These are phyloP conservation scores for Helicoverpa zea DNA, from an alignment of 1,140 invertebrate genomes.

Conservation along the genomic window DNA sequence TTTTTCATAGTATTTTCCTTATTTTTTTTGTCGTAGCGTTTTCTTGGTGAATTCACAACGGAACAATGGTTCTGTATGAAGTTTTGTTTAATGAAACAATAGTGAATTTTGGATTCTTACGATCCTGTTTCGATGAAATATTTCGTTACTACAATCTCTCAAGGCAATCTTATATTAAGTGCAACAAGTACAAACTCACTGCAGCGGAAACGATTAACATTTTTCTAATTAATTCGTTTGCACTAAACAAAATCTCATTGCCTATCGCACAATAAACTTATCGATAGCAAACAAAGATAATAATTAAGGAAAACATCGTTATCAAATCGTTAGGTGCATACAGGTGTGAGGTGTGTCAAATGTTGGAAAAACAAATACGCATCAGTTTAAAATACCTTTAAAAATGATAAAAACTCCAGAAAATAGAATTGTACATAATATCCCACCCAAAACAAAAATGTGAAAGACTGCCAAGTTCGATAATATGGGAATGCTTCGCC, in stretches of 20 bases:
- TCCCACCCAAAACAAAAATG: no score
- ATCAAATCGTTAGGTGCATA: no score
- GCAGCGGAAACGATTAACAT: not conserved
- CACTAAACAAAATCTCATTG: no score
- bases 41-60: not conserved
- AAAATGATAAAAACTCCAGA: not conserved
- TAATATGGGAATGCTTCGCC: no score
- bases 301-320: not conserved
- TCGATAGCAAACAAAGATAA: not conserved
- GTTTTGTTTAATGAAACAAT: no score
- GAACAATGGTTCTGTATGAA: not conserved
- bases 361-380: not conserved
- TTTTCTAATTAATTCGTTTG: not conserved
- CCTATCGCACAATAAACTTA: no score
- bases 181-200: not conserved
- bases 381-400: not conserved
- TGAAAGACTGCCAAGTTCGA: no score
- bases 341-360: no score
- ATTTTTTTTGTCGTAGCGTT: not conserved
- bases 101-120: no score
- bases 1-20: constrained; percentile 6
- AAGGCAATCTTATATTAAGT: constrained; percentile 1
- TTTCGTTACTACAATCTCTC: not conserved
- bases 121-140: no score
- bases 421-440: not conserved